Base-by-base conservation (phyloP, 2,888 invertebrate species). In the Drosophila birchii region DNA sequence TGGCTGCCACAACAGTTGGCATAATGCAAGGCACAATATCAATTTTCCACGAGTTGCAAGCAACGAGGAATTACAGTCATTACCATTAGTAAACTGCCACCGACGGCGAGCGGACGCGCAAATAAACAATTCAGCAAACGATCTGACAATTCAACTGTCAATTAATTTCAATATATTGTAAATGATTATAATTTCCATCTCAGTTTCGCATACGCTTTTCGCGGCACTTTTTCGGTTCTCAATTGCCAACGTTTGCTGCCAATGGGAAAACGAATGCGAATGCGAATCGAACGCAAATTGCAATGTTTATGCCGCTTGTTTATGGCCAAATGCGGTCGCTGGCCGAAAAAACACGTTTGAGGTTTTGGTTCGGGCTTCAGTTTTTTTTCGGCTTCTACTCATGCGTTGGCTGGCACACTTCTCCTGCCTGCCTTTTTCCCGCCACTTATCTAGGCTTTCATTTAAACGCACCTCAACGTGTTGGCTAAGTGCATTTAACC, bases 131-230 rank as follows among this genome's bases (percentile, higher is more conserved):
- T 86, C 78, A 74, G 84, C 74, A 73, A 86, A 86, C 75, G 87
- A 88, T 90, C 89, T 86, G 86, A 88, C 89, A 86, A 86, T 90
- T 86, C 86, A 81, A 80, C 78, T 86, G 86, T 86, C 86, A 86
- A 86, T 86, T 86, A 86, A 86, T 86, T 86, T 88, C 88, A 88
- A 88, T 86, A 90, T 88, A 86, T 86, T 86, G 86, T 89, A 88
- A 88, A 88, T 78, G 89, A 86, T 86, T 83, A 88, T 89, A 89
- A 86, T 89, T 85, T 89, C 74, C 60, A 67, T 78, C 58, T 71
- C 54, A 38, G 63, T 66, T 56, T 62, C 55, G 74, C 29, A n/a
- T 56, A 43, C 54, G 38, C 12, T 56, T 53, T 58, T 63, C 57
- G 45, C 56, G 41, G 56, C 54, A 61, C 36, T 55, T 53, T 55